Conservation (phyloP, 2,888 invertebrate species). For the Hemaris fuciformis region DNA sequence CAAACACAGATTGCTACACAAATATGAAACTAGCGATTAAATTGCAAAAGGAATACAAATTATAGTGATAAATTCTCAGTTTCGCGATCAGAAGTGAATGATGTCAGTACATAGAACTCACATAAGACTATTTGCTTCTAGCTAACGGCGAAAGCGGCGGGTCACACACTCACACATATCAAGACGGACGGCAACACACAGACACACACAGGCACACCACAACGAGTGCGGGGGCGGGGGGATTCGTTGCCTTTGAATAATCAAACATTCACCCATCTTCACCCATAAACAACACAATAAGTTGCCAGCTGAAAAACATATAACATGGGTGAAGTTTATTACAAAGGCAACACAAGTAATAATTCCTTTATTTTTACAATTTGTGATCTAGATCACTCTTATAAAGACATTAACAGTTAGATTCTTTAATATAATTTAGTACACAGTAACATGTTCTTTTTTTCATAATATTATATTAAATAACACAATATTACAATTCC, state of each 20-base stretch:
- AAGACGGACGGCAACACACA: slow-evolving; percentile 74
- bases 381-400: slow-evolving; percentile 77
- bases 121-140: slow-evolving; percentile 76
- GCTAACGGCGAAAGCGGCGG: slow-evolving; percentile 72
- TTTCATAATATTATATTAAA: slow-evolving; percentile 38
- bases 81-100: slow-evolving; percentile 12
- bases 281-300: not conserved
- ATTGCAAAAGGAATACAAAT: not conserved
- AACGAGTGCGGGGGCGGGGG: slow-evolving; percentile 59
- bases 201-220: slow-evolving; percentile 72
- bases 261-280: not conserved
- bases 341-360: slow-evolving; percentile 61
- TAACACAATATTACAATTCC: slow-evolving; percentile 69
- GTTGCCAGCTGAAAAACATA: slow-evolving; percentile 28
- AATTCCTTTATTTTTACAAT: slow-evolving; percentile 72
- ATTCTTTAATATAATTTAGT: slow-evolving; percentile 56
- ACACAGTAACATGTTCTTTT: slow-evolving; percentile 35
- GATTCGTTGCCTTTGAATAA: slow-evolving; percentile 55
- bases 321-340: slow-evolving; percentile 41
- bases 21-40: not conserved
- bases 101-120: slow-evolving; percentile 59
- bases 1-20: not conserved
- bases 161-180: slow-evolving; percentile 78
- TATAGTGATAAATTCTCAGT: not conserved
- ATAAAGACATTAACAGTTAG: slow-evolving; percentile 81